Conservation (phyloP, 2,113 vertebrate species). For the Ctenodactylus gundi region DNA sequence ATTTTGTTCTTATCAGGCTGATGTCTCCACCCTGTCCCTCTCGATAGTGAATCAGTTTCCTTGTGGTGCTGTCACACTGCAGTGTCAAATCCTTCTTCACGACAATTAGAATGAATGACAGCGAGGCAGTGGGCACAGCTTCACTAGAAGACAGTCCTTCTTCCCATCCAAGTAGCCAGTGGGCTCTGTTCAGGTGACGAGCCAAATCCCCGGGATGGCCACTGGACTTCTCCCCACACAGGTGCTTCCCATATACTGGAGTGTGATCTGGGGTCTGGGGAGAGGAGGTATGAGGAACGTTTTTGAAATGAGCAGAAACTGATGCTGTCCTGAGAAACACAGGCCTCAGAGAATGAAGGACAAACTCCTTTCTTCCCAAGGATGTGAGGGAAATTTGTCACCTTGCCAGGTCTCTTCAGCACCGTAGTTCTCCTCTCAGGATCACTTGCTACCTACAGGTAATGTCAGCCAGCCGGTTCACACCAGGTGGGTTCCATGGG, state of each 20-base stretch:
- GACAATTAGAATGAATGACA: neutral
- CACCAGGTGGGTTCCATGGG: neutral
- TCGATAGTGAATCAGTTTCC: neutral
- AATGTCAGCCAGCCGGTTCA: accelerated
- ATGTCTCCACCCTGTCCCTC: accelerated
- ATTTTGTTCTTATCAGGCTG: too few species aligned
- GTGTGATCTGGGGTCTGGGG: neutral
- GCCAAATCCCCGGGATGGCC: neutral
- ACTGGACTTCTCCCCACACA: neutral
- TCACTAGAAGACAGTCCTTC: neutral
- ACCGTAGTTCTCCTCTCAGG: neutral
- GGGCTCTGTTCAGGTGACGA: neutral
- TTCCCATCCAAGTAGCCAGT: neutral
- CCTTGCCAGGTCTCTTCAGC: neutral
- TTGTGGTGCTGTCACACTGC: neutral
- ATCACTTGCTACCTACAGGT: accelerated
- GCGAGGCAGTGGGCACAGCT: neutral
- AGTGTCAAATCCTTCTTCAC: neutral
- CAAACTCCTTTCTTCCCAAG: neutral
- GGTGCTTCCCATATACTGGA: neutral
- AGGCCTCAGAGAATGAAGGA: neutral
- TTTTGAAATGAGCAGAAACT: neutral
- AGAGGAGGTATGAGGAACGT: neutral
- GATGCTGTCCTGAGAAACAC: neutral
- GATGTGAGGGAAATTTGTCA: neutral